phyloP scores from a whole-genome alignment of 2,797 vertebrate genomes.

The Bryconaethiops microstoma region DNA sequence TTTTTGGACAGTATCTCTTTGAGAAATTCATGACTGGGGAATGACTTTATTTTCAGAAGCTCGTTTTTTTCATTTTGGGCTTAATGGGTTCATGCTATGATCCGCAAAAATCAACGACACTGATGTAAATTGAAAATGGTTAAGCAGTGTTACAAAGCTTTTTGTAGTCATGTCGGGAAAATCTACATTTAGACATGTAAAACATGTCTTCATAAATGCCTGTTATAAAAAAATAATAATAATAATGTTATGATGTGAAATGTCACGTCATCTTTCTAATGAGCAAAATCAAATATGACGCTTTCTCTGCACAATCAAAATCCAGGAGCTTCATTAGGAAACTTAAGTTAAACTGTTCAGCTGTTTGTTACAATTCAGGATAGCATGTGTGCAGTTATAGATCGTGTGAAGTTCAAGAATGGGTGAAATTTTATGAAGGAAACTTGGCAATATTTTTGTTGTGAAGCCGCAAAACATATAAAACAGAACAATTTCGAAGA shows the following conservation, averaged over 20 bases:
- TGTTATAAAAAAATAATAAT: neutral
- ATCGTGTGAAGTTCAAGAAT: neutral
- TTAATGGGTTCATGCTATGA: constrained; percentile 32
- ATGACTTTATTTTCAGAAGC: constrained; percentile 20
- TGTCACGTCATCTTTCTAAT: constrained; percentile 25
- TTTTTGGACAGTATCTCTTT: constrained; percentile 42
- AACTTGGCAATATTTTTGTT: neutral
- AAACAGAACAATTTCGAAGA: neutral
- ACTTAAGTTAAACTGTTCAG: neutral
- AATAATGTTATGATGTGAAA: constrained; percentile 43
- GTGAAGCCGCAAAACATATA: neutral
- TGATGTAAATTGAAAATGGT: constrained; percentile 12
- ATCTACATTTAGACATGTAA: constrained; percentile 12
- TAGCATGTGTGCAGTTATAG: neutral
- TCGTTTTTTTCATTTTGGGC: constrained; percentile 28
- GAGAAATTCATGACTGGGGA: constrained; percentile 20
- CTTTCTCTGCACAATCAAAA: neutral
- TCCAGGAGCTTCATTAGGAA: neutral
- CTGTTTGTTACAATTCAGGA: neutral
- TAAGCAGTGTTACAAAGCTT: constrained; percentile 7
- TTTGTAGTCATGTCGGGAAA: neutral
- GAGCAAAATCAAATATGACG: neutral
- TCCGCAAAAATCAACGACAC: neutral
- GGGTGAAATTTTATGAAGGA: neutral
- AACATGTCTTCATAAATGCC: constrained; percentile 6